These are phyloP conservation scores for Andrena cerasifolii DNA, from an alignment of 1,140 invertebrate species.

Conservation along the genomic window DNA sequence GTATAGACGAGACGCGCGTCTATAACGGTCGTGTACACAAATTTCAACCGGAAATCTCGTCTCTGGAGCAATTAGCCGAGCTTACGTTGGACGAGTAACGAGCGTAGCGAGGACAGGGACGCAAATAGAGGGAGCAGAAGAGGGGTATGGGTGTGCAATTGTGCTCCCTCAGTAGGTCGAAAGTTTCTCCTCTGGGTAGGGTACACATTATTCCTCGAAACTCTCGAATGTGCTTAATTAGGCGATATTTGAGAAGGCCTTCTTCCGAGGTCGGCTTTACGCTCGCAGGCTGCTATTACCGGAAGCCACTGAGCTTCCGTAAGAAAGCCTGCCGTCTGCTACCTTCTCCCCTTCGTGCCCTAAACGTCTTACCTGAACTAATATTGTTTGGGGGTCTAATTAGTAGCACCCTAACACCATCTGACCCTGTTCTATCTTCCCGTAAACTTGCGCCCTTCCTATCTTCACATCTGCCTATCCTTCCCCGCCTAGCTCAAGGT, in stretches of 20 bases:
- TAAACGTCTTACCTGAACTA: constrained; percentile 71
- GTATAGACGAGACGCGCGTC: constrained; percentile 7
- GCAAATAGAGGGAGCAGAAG: constrained; percentile 7
- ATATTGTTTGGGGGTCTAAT: constrained; percentile 75
- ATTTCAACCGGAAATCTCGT: constrained; percentile 43
- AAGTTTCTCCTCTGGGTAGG: constrained; percentile 56
- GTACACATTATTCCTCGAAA: constrained; percentile 67
- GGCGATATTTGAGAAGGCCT: constrained; percentile 69
- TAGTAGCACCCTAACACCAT: constrained; percentile 64
- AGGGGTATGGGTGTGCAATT: constrained; percentile 5
- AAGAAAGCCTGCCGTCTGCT: constrained; percentile 60
- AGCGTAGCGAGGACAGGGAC: neutral
- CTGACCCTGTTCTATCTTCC: constrained; percentile 30
- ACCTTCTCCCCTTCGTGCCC: constrained; percentile 22
- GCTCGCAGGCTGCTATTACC: constrained; percentile 69
- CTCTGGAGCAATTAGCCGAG: constrained; percentile 49
- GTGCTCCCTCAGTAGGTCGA: constrained; percentile 55
- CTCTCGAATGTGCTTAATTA: constrained; percentile 76
- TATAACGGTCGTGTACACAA: neutral
- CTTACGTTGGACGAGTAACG: constrained; percentile 16
- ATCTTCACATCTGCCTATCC: neutral
- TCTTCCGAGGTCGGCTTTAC: constrained; percentile 50
- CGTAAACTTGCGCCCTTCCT: neutral
- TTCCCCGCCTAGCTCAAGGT: no score
- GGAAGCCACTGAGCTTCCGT: constrained; percentile 70